phyloP scores from a whole-genome alignment of 2,888 invertebrate species.

The Ctena decussata region DNA sequence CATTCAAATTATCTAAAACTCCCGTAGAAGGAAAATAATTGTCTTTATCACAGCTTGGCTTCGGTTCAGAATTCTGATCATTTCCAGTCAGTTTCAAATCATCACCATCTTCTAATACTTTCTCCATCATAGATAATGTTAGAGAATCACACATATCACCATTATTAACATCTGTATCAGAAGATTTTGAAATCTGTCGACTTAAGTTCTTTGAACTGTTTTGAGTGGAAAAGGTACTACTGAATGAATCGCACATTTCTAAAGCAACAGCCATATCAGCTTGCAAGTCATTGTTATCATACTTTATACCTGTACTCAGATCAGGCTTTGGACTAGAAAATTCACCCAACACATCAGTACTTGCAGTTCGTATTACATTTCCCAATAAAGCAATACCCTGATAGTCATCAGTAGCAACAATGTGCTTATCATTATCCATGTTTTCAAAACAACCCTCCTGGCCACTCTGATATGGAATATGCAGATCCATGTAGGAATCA shows the following conservation, averaged over 20 bases:
- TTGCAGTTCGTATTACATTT: neutral
- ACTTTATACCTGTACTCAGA: neutral
- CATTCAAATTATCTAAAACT: neutral
- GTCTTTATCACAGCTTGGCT: constrained; percentile 46
- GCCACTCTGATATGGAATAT: constrained; percentile 73
- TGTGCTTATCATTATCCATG: constrained; percentile 25
- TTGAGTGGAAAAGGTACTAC: constrained; percentile 50
- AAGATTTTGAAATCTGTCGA: neutral
- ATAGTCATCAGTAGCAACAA: neutral
- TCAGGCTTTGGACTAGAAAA: constrained; percentile 48
- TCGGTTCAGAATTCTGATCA: constrained; percentile 6
- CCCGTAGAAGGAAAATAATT: neutral
- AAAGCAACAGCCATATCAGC: constrained; percentile 91
- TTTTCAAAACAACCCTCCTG: constrained; percentile 68
- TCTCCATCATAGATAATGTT: constrained; percentile 79
- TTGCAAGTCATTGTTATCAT: constrained; percentile 84
- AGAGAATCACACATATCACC: constrained; percentile 72
- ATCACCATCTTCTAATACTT: constrained; percentile 62
- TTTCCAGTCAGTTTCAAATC: neutral
- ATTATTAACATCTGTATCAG: constrained; percentile 1
- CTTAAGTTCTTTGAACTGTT: neutral
- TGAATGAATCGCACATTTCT: constrained; percentile 76
- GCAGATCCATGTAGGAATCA: constrained; percentile 66
- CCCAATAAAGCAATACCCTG: neutral
- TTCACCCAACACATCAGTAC: constrained; percentile 31